Evolutionary conservation across 1,140 invertebrate genomes (phyloP), one percentile per base, ranked within the genome.

Genomic region (Drosophila tropicalis): DNA sequence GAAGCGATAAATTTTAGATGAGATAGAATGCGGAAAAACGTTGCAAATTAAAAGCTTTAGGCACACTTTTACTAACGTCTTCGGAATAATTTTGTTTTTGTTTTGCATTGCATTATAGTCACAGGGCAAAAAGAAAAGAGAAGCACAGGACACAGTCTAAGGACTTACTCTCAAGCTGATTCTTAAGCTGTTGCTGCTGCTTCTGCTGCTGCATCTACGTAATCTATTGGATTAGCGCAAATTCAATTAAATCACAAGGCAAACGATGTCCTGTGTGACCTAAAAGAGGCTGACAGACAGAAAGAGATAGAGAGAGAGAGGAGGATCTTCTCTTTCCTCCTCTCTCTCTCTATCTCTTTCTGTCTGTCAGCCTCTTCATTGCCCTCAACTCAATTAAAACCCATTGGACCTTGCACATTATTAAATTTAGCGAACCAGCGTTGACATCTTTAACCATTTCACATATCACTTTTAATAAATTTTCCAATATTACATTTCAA

Each of bases 141-240:
- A 17, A 65, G 74, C 58, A 63, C 9, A 51, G 17, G 17, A 57
- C 9, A 5, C 57, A 60, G 13, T 34, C 32, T 51, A 17, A 6
- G 12, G 40, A 22, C 29, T 15, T 41, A 17, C 13, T 39, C 40
- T 60, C 39, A 39, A 29, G 36, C 15, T 51, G 57, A 9, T 40
- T 7, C 65, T 39, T 39, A 12, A 39, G 36, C 36, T 57, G 62
- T 51, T 65, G 56, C 56, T 77, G 62, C 69, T 72, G 62, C 78
- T 65, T 51, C 56, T 77, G 62, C 69, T 72, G 62, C 78, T 75
- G 82, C 69, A 79, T 69, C 72, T 47, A 51, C 79, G 61, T 87
- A 87, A 87, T 87, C 83, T 83, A 87, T 87, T 87, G 67, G 84
- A 87, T 87, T 87, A 87, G 84, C 68, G 79, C 41, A 83, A 86